These are phyloP conservation scores for Rhaphigaster nebulosa DNA, from an alignment of 2,888 invertebrate species.

Conservation along the genomic window DNA sequence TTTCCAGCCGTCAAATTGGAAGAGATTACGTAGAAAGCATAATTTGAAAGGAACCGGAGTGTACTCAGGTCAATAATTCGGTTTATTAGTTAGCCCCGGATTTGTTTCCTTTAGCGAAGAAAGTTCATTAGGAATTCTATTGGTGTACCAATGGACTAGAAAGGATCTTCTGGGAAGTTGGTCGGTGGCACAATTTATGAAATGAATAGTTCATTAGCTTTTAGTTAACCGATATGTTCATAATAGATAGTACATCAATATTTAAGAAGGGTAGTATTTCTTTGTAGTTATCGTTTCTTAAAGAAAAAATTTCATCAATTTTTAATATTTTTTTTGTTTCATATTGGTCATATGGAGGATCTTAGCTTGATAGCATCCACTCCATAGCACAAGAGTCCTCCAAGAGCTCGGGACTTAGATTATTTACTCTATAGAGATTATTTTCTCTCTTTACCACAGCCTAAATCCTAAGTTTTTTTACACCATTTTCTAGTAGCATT, in stretches of 20 bases:
- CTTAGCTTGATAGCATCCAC: no score
- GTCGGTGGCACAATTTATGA: neutral
- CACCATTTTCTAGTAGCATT: no score
- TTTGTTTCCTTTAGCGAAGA: neutral
- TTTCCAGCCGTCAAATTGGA: neutral
- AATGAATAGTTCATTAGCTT: neutral
- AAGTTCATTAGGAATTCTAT: slow-evolving; percentile 6
- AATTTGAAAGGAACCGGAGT: neutral
- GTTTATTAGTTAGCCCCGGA: neutral
- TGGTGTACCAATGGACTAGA: neutral
- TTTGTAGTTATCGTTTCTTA: no score
- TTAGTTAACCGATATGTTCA: neutral
- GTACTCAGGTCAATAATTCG: neutral
- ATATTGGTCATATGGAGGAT: no score
- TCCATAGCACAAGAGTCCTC: no score
- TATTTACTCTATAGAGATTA: no score
- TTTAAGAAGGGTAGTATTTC: no score
- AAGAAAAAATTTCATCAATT: no score
- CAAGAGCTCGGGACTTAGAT: no score
- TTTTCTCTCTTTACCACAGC: no score
- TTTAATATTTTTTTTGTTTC: no score
- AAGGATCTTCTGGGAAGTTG: neutral
- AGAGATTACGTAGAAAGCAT: neutral
- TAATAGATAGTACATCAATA: neutral
- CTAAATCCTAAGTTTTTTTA: no score